phyloP scores from a whole-genome alignment of 2,888 invertebrate genomes.

The Desoria tigrina region DNA sequence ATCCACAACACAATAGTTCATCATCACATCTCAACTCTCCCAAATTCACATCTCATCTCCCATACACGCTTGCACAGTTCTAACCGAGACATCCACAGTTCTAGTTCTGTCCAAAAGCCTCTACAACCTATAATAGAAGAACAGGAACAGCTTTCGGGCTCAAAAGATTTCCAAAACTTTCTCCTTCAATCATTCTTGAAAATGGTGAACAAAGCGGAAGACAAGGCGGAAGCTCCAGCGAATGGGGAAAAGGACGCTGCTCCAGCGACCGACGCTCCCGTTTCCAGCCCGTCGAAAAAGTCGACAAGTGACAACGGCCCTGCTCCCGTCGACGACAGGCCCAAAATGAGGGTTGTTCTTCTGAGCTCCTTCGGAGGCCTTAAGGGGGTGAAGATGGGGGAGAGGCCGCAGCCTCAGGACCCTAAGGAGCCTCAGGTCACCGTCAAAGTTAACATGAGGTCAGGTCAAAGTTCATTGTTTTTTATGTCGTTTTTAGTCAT shows the following conservation, averaged over 20 bases:
- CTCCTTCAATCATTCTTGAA: too few relatives aligned
- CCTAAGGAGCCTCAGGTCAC: slow-evolving; percentile 65
- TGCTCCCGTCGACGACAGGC: slow-evolving; percentile 51
- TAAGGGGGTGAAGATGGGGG: slow-evolving; percentile 79
- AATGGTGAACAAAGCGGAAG: slow-evolving; percentile 9
- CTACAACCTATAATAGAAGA: too few relatives aligned
- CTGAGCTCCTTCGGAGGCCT: slow-evolving; percentile 82
- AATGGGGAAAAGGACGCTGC: background rate
- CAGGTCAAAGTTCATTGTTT: slow-evolving; percentile 58
- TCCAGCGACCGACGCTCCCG: background rate
- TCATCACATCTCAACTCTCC: too few relatives aligned
- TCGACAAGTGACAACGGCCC: slow-evolving; percentile 27
- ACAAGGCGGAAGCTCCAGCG: background rate
- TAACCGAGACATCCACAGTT: too few relatives aligned
- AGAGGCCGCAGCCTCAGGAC: slow-evolving; percentile 72
- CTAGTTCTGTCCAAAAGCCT: too few relatives aligned
- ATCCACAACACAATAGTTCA: too few relatives aligned
- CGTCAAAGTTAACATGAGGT: slow-evolving; percentile 82
- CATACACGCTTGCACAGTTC: too few relatives aligned
- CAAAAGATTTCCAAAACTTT: too few relatives aligned
- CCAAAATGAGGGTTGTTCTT: slow-evolving; percentile 76
- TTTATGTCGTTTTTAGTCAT: background rate
- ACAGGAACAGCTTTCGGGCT: too few relatives aligned
- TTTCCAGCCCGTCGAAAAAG: background rate
- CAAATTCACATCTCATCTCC: too few relatives aligned